Evolutionary conservation across 2,113 vertebrate species (phyloP).

Genomic region (Oncorhynchus kisutch): DNA sequence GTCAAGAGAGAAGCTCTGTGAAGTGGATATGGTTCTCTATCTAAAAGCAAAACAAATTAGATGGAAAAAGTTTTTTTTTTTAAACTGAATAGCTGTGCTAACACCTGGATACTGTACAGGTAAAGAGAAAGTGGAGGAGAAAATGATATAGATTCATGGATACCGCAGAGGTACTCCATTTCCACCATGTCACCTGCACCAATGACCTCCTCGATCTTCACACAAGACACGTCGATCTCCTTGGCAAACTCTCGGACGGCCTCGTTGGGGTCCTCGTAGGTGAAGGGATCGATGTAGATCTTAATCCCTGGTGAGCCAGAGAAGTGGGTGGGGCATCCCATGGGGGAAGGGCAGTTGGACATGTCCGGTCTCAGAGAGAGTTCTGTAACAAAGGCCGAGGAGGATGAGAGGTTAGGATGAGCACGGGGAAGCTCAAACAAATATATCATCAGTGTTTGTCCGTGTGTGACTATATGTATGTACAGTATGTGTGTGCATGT

Average conservation of each 20-base stretch:
- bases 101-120: background rate
- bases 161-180: background rate
- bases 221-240: slow-evolving; percentile 68
- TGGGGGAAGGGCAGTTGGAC: slow-evolving; percentile 64
- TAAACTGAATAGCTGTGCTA: background rate
- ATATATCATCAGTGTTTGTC: too few relatives aligned
- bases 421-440: background rate
- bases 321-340: slow-evolving; percentile 68
- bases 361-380: slow-evolving; percentile 82
- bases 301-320: slow-evolving; percentile 71
- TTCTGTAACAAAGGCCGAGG: slow-evolving; percentile 47
- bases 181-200: slow-evolving; percentile 59
- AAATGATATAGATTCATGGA: background rate
- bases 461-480: background rate
- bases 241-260: slow-evolving; percentile 71
- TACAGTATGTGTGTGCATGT: background rate
- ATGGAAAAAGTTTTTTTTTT: background rate
- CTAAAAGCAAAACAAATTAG: slow-evolving; percentile 27
- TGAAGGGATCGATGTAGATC: slow-evolving; percentile 97
- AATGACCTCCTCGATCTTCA: slow-evolving; percentile 72
- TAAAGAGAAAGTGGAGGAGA: background rate
- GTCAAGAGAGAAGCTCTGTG: slow-evolving; percentile 21
- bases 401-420: background rate
- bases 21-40: background rate
- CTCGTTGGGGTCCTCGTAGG: slow-evolving; percentile 86